Evolutionary conservation across 1,140 invertebrate species (phyloP).

Genomic region (Drosophila miranda): DNA sequence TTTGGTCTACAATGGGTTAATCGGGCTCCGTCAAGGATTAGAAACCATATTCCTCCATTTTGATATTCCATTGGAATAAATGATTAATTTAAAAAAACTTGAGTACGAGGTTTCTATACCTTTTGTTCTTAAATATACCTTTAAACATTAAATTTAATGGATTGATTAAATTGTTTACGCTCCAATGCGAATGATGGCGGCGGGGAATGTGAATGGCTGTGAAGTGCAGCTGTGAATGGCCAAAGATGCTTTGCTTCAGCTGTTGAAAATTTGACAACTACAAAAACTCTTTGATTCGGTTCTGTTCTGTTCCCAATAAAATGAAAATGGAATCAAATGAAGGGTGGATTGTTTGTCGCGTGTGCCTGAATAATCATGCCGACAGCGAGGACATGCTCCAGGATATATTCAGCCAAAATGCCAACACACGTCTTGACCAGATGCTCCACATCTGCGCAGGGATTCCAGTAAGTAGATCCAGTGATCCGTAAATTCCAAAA

Average conservation of each 20-base stretch:
- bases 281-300: no score
- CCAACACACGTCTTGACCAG: constrained; percentile 82
- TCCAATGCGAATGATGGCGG: no score
- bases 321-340: constrained; percentile 74
- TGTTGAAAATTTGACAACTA: constrained; percentile 11
- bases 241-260: constrained; percentile 27
- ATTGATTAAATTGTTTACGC: no score
- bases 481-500: accelerated
- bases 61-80: no score
- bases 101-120: no score
- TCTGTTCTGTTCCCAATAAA: neutral
- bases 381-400: constrained; percentile 82
- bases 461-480: constrained; percentile 47
- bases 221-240: constrained; percentile 10
- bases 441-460: constrained; percentile 82
- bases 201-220: no score
- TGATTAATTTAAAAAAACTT: no score
- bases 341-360: constrained; percentile 85
- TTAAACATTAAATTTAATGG: no score
- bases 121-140: no score
- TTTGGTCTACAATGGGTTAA: no score
- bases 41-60: no score
- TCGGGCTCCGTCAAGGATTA: no score
- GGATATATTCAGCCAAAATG: constrained; percentile 84
- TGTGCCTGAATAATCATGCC: constrained; percentile 81